These are phyloP conservation scores for Epizoanthus scotinus DNA, from an alignment of 92 coral and sea anemone genomes.

Conservation along the genomic window DNA sequence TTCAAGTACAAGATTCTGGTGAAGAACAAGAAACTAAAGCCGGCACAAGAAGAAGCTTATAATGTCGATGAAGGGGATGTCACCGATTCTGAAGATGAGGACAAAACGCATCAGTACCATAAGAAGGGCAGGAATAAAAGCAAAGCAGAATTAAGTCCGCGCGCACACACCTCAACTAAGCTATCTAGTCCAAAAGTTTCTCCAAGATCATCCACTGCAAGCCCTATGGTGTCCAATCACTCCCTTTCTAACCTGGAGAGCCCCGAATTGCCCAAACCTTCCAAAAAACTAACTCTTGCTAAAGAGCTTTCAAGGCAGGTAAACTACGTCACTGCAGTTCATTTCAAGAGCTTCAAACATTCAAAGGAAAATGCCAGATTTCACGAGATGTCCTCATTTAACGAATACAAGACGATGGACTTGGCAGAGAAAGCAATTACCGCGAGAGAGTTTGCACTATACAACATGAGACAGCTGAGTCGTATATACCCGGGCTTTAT, in stretches of 20 bases:
- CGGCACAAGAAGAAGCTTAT: constrained; percentile 51
- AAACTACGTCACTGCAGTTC: constrained; percentile 61
- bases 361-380: constrained; percentile 50
- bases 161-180: neutral
- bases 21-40: constrained; percentile 54
- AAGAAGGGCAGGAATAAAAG: neutral
- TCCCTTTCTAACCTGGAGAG: neutral
- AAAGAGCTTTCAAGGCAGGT: constrained; percentile 67
- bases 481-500: constrained; percentile 74
- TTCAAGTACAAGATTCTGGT: constrained; percentile 71
- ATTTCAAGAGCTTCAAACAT: constrained; percentile 54
- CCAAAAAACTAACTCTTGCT: constrained; percentile 51
- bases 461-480: constrained; percentile 61
- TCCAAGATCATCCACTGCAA: neutral
- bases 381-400: constrained; percentile 69
- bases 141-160: too few relatives aligned
- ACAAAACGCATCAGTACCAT: neutral
- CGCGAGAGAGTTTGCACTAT: constrained; percentile 51
- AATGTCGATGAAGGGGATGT: constrained; percentile 47
- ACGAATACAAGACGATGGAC: constrained; percentile 56
- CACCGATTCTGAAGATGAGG: constrained; percentile 42
- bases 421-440: constrained; percentile 36
- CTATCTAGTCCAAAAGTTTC: neutral
- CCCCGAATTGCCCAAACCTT: constrained; percentile 42
- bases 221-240: too few relatives aligned